A percentile compares a stretch with the other conserved stretches of the same genome.
Evolutionary conservation across 2,797 vertebrate species (phyloP).

Genomic region (Malurus splendens): DNA sequence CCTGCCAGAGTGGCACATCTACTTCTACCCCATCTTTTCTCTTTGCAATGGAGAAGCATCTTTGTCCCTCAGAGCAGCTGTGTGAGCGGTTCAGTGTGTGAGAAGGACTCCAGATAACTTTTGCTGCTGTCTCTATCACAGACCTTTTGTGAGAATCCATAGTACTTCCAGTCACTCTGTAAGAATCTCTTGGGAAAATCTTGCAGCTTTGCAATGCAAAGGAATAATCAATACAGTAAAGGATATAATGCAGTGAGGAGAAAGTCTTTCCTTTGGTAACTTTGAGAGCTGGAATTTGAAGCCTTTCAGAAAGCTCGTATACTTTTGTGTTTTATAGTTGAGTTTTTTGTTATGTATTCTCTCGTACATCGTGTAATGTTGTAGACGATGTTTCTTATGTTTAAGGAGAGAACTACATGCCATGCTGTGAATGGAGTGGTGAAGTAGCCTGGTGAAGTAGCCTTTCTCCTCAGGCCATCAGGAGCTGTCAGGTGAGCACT

Average conservation of each 20-base stretch:
- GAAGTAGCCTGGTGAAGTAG: background rate
- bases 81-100: background rate
- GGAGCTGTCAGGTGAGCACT: background rate
- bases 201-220: background rate
- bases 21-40: background rate
- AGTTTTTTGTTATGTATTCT: background rate
- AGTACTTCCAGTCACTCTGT: background rate
- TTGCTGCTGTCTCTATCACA: background rate
- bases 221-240: background rate
- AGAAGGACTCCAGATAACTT: background rate
- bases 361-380: background rate
- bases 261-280: background rate
- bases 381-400: background rate
- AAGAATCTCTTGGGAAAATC: background rate
- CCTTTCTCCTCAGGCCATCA: background rate
- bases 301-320: background rate
- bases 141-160: background rate
- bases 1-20: background rate
- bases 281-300: background rate
- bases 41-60: background rate
- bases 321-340: background rate
- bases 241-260: background rate
- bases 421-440: background rate
- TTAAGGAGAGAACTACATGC: background rate
- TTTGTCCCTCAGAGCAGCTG: background rate